Evolutionary conservation across 2,888 invertebrate species (phyloP).

Genomic region (Scotopteryx bipunctaria): DNA sequence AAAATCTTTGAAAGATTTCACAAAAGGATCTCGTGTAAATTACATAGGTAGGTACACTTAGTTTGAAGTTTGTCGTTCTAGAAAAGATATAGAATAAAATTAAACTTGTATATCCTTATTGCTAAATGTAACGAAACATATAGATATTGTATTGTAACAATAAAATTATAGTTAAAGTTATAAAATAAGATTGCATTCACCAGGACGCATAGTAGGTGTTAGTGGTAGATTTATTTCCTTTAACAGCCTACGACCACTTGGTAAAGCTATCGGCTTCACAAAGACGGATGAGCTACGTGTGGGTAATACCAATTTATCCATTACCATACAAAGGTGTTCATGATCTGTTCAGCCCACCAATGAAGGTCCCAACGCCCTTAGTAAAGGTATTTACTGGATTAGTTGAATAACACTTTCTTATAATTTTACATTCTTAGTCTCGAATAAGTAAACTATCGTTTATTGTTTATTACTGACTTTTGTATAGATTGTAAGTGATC

Average conservation of each 20-base stretch:
- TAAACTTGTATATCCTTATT: conserved; percentile 1
- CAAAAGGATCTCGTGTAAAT: too few relatives aligned
- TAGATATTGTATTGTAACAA: too few relatives aligned
- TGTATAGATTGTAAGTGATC: too few relatives aligned
- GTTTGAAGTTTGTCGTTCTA: too few relatives aligned
- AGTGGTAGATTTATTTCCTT: conserved; percentile 1
- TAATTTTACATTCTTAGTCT: too few relatives aligned
- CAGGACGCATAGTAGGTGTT: conserved; percentile 13
- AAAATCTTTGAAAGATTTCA: too few relatives aligned
- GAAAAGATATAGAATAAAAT: too few relatives aligned
- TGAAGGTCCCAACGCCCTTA: conserved; percentile 19
- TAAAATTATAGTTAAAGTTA: too few relatives aligned
- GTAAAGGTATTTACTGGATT: neutral
- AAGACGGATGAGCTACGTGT: conserved; percentile 32
- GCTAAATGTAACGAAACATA: neutral
- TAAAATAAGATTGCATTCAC: conserved; percentile 1
- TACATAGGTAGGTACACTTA: too few relatives aligned
- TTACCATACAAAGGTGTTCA: conserved; percentile 63
- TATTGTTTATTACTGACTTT: too few relatives aligned
- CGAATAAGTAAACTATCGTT: too few relatives aligned
- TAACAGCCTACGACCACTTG: conserved; percentile 32
- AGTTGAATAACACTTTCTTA: too few relatives aligned
- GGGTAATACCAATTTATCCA: conserved; percentile 42
- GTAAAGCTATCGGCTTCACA: conserved; percentile 31
- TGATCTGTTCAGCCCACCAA: conserved; percentile 47